phyloP scores from a whole-genome alignment of 2,797 vertebrate species.

The Pipistrellus pygmaeus region DNA sequence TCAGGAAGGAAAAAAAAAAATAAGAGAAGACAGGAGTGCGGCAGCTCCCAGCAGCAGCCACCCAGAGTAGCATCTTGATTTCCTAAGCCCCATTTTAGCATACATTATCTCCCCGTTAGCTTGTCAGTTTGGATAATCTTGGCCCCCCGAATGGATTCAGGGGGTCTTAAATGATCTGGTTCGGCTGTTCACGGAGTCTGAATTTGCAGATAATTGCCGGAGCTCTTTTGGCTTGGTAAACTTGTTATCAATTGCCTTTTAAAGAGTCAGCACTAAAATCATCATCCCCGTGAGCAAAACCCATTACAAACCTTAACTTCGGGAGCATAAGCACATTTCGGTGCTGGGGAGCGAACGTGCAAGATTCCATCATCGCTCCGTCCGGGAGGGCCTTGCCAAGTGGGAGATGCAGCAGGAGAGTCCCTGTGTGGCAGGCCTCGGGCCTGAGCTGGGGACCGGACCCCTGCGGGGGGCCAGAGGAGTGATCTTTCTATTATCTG shows the following conservation, averaged over 20 bases:
- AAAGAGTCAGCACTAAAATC: constrained; percentile 78
- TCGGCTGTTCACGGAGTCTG: constrained; percentile 70
- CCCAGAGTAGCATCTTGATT: constrained; percentile 67
- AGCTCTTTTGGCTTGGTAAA: constrained; percentile 76
- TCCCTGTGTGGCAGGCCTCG: background rate
- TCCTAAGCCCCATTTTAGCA: constrained; percentile 66
- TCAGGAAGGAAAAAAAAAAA: background rate
- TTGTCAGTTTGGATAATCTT: constrained; percentile 79
- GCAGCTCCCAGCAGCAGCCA: background rate
- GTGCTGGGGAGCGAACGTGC: constrained; percentile 29
- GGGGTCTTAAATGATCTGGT: constrained; percentile 76
- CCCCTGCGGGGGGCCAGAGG: background rate
- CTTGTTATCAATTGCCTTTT: constrained; percentile 79
- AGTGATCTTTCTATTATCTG: background rate
- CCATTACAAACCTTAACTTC: constrained; percentile 76
- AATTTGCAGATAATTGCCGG: constrained; percentile 77
- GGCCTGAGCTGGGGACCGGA: background rate
- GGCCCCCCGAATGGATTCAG: constrained; percentile 65
- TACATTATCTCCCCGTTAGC: constrained; percentile 72
- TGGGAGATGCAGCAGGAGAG: background rate
- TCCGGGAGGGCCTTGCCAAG: constrained; percentile 34
- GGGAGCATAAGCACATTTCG: constrained; percentile 68
- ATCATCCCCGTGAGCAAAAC: constrained; percentile 79
- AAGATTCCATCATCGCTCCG: constrained; percentile 62
- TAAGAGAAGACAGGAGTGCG: background rate